Evolutionary conservation across 1,140 invertebrate species (phyloP), one percentile per base, ranked within the genome.

Genomic region (Hestina assimilis): DNA sequence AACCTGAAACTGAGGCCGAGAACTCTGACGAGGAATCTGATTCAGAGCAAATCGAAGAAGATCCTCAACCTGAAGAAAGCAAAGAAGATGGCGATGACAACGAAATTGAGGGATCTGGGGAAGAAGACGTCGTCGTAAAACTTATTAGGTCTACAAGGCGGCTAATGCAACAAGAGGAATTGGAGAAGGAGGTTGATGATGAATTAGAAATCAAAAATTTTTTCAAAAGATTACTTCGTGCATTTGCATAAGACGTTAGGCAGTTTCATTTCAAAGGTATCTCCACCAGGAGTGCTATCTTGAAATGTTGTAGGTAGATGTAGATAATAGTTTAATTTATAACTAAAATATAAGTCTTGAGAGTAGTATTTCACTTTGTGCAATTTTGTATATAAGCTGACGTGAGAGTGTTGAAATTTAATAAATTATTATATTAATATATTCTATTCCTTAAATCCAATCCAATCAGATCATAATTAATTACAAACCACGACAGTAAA

Each of bases 301-400:
- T 75, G 72, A 79, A 66, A 69, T 70, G 56, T 54, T 51, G 51
- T 68, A 64, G 66, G 59, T 61, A 66, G 29, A 63, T 19, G 14
- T 14, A 9, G n/a, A 45, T 48, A 40, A 41, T 63, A 66, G 51
- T 60, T 68, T 59, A 66, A 63, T 62, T 67, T 59, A 66, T 68
- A 68, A 59, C 55, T 69, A 63, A 74, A 68, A 54, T 62, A 63
- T 77, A 78, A 69, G 66, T 69, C 31, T 63, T 59, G 41, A 46
- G 59, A 60, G 51, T 71, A 72, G 60, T 19, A 9, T 55, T 75
- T 67, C 79, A 84, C 81, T 84, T 86, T 83, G 83, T 87, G 83
- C 81, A 84, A 84, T 83, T 84, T 80, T 84, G 79, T 87, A 87
- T 83, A 84, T 84, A 84, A 63, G 59, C 59, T 71, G 59, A 63